A percentile compares a stretch with the other conserved stretches of the same genome.
Evolutionary conservation across 1,140 invertebrate genomes (phyloP).

Genomic region (Nebria ingens): DNA sequence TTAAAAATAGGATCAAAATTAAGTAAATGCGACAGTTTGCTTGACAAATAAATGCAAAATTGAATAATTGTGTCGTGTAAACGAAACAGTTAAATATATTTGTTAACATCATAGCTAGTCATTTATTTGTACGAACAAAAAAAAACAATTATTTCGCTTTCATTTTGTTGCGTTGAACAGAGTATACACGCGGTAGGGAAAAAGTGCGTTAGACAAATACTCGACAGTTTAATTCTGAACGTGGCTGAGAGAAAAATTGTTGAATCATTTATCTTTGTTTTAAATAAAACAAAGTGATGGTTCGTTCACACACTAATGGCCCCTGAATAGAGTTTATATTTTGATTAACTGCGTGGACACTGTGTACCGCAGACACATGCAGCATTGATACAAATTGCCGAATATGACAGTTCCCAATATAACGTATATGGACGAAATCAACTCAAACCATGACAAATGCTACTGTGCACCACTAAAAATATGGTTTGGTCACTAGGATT

Average conservation of each 20-base stretch:
- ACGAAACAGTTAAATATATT: neutral
- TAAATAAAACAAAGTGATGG: conserved; percentile 4
- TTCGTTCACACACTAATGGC: neutral
- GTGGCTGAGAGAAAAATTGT: neutral
- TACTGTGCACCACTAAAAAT: no score
- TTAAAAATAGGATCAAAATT: no score
- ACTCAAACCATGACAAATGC: neutral
- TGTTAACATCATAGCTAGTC: neutral
- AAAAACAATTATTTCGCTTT: neutral
- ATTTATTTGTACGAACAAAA: conserved; percentile 5
- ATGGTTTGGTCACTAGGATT: no score
- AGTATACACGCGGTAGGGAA: neutral
- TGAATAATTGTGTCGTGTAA: neutral
- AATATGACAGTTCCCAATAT: neutral
- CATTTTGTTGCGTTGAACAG: no score
- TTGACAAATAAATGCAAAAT: neutral
- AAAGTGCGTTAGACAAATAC: neutral
- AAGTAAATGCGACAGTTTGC: neutral
- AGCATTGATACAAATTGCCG: neutral
- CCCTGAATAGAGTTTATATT: neutral
- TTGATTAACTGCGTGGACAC: conserved; percentile 5
- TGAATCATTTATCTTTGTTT: conserved; percentile 9
- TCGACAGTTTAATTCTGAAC: conserved; percentile 6
- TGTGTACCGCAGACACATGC: neutral
- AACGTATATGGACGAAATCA: neutral